These are phyloP conservation scores for Ceratina calcarata DNA, from an alignment of 1,140 invertebrate species.

Conservation along the genomic window DNA sequence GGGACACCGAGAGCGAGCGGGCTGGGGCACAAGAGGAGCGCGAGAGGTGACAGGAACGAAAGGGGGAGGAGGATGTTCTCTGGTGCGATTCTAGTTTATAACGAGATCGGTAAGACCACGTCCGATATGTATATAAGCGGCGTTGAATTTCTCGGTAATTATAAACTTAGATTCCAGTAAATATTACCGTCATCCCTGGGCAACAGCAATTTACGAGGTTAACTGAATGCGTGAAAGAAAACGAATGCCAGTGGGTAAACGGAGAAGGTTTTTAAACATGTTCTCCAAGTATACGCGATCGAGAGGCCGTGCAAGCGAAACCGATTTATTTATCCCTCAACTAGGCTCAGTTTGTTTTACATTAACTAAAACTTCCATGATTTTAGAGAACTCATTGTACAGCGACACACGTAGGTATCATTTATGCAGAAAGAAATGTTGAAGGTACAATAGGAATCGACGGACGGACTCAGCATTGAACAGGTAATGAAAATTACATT, in stretches of 20 bases:
- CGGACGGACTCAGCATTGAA: conserved; percentile 5
- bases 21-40: conserved; percentile 40
- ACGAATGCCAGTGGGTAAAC: conserved; percentile 3
- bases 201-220: conserved; percentile 74
- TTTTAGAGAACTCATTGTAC: too few relatives aligned
- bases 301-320: too few relatives aligned
- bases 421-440: neutral
- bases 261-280: conserved; percentile 29
- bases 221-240: conserved; percentile 35
- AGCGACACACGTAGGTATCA: neutral
- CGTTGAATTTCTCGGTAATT: conserved; percentile 73
- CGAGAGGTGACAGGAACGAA: conserved; percentile 57
- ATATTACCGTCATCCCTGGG: conserved; percentile 66
- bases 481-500: conserved; percentile 29
- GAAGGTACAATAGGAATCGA: neutral
- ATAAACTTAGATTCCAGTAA: conserved; percentile 77
- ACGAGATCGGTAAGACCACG: conserved; percentile 70
- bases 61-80: conserved; percentile 42
- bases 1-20: conserved; percentile 52
- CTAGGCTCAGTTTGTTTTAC: too few relatives aligned
- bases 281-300: conserved; percentile 50
- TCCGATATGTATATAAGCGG: conserved; percentile 62
- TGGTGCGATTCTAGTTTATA: conserved; percentile 68
- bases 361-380: too few relatives aligned
- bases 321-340: too few relatives aligned